A percentile compares a stretch with the other conserved stretches of the same genome.
These are phyloP conservation scores for Chrysotoxum bicinctum DNA, from an alignment of 2,888 invertebrate species.

Conservation along the genomic window DNA sequence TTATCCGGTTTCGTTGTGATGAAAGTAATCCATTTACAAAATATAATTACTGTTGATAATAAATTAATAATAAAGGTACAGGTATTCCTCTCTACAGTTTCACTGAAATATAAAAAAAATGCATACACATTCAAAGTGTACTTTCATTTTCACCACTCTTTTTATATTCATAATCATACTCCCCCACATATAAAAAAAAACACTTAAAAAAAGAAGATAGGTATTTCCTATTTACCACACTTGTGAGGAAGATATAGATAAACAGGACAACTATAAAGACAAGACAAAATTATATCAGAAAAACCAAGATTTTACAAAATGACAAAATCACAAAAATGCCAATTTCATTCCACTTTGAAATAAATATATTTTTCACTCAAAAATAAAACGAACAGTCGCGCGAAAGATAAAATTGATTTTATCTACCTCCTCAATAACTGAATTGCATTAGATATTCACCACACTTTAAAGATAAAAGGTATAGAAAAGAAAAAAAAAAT, in stretches of 20 bases:
- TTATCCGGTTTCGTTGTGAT: constrained; percentile 45
- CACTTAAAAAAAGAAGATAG: background rate
- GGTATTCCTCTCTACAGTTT: constrained; percentile 32
- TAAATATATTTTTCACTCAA: background rate
- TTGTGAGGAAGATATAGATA: background rate
- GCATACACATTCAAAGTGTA: constrained; percentile 60
- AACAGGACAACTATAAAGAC: background rate
- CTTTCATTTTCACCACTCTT: constrained; percentile 62
- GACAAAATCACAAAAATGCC: background rate
- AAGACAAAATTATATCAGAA: background rate
- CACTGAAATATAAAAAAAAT: constrained; percentile 26
- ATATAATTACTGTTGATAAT: background rate
- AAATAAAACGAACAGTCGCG: background rate
- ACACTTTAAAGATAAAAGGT: constrained; percentile 3
- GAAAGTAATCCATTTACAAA: constrained; percentile 42
- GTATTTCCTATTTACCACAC: constrained; percentile 28
- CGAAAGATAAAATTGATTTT: background rate
- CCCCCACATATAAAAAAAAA: constrained; percentile 40
- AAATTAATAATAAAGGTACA: constrained; percentile 1
- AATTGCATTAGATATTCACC: constrained; percentile 14
- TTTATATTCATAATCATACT: constrained; percentile 30
- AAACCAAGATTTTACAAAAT: background rate
- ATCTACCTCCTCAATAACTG: background rate
- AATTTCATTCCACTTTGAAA: background rate
- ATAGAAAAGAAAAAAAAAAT: background rate